A percentile compares a stretch with the other conserved stretches of the same genome.
Conservation (phyloP, 2,113 vertebrate genomes). For the Geothlypis trichas region DNA sequence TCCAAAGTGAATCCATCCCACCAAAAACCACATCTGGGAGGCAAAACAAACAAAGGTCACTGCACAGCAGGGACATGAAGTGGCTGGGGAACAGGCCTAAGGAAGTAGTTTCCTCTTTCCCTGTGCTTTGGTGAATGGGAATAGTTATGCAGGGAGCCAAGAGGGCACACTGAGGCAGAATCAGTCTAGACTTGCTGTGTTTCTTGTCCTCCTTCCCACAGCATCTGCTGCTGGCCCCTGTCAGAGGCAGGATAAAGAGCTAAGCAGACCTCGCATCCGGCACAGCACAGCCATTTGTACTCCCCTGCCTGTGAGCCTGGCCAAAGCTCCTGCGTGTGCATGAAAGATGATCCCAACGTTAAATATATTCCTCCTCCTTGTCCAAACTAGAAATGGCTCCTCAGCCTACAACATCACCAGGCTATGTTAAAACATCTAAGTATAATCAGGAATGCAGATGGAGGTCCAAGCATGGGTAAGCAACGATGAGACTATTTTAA, state of each 20-base stretch:
- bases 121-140: not conserved
- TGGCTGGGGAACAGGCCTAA: not conserved
- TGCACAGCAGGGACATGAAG: accelerated
- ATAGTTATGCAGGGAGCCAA: not conserved
- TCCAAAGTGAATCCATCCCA: not conserved
- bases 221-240: not conserved
- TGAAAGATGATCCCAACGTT: not conserved
- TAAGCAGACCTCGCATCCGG: not conserved
- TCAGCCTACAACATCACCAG: not conserved
- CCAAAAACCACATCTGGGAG: not conserved
- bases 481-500: not conserved
- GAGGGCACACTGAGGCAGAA: not conserved
- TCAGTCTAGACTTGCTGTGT: not conserved
- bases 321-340: not conserved
- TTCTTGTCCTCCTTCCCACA: not conserved
- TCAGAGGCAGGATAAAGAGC: not conserved
- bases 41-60: not conserved
- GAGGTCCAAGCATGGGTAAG: not conserved
- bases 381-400: not conserved
- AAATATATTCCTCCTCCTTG: not conserved
- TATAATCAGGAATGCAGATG: not conserved
- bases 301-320: not conserved
- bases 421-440: constrained; percentile 5
- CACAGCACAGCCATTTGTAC: not conserved
- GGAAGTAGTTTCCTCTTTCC: not conserved